Evolutionary conservation across 2,888 invertebrate genomes (phyloP), one percentile per base, ranked within the genome.

Genomic region (Zhengitettix transpicula): DNA sequence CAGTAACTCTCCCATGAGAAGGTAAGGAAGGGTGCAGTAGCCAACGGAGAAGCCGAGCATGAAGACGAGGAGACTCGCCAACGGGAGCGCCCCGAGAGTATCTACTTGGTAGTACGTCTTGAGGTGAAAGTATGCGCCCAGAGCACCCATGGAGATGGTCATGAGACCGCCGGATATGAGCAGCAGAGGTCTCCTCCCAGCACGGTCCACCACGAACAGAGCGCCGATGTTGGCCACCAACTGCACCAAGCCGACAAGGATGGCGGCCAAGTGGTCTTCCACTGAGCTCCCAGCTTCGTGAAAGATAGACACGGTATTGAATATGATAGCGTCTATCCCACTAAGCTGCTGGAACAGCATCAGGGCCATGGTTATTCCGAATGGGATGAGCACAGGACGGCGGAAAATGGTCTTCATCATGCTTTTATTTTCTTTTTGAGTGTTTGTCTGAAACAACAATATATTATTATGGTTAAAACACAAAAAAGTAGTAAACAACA

Each of bases 41-140:
- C 82, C 82, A 1, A 82, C 69, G 0, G 81, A 79, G 71, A 81
- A 83, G 0, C 80, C 80, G 52, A 79, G 65, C 74, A 82, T 81
- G 69, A 79, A 83, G 52, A 78, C 70, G 41, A 81, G 75, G 44
- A 82, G 69, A 62, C 80, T 80, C 1, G 69, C 68, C 5, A 83
- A 73, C 0, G 83, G 82, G 1, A 83, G 69, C 67, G 72, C 40
- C 3, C 68, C 67, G 5, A 73, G 58, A 10, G 61, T 62, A 1
- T 65, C 61, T 0, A 67, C 67, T n/a, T 60, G 41, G 9, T 60
- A 59, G 44, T 52, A 17, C 9, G 63, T 28, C 47, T 47, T 47
- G 5, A 47, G 47, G 67, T 75, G 77, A 68, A 80, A 81, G 1
- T 80, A 75, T 0, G 74, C 69, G 7, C 81, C 79, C 74, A 81